Evolutionary conservation across 2,888 invertebrate genomes (phyloP), one percentile per base, ranked within the genome.

Genomic region (Melitaea athalia): DNA sequence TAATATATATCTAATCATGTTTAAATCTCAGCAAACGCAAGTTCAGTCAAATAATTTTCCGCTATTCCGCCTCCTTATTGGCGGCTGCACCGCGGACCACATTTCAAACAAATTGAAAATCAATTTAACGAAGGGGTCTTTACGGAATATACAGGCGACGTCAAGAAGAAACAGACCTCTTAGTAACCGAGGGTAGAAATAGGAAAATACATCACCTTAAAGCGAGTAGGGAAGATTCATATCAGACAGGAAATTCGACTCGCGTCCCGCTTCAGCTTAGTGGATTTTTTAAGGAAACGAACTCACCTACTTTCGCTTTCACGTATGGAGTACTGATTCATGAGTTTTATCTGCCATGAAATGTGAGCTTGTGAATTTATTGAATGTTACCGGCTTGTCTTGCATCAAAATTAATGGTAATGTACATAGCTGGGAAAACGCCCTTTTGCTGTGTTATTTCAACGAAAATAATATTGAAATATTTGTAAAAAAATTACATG

Each of bases 161-260:
- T 81, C 76, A 77, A 77, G 71, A 77, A 78, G 80, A 81, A 83
- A 82, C 81, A 79, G 79, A 78, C 76, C 80, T 78, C 79, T 77
- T 77, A 79, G 82, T 80, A 75, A 75, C 69, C 69, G 85, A 83
- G 88, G 89, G 88, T 84, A 85, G 86, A 87, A 90, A 91, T 90
- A 87, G 86, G 88, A 88, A 89, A 91, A 92, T 92, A 92, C 91
- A 92, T 92, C 92, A 92, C 91, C 92, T 91, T 90, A 89, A 91
- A 91, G 84, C 87, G 89, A 91, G 88, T 85, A 86, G 91, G 91
- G 92, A 91, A 92, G 92, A 92, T 92, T 90, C 91, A 86, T 92
- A 92, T 92, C 92, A 80, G 79, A 79, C 91, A 91, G 92, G 92
- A 92, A 92, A 92, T 92, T 92, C 91, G 85, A 88, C 83, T 86